A percentile compares a stretch with the other conserved stretches of the same genome.
Conservation (phyloP, 2,113 vertebrate genomes). For the Phylloscopus trochilus region DNA sequence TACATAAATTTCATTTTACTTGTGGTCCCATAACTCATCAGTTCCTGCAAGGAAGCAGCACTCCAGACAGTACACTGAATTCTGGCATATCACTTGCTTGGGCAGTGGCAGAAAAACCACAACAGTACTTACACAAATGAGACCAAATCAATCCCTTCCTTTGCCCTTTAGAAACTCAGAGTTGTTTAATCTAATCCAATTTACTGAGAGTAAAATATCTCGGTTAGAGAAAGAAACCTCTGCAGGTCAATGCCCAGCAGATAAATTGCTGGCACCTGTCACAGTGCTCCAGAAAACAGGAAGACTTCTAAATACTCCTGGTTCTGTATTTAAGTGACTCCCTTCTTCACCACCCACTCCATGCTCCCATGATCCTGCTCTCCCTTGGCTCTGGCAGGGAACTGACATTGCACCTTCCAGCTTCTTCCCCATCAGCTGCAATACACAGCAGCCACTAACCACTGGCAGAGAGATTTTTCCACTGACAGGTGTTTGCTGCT, state of each 20-base stretch:
- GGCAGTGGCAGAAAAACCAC: background rate
- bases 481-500: background rate
- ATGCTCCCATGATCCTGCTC: background rate
- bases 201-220: background rate
- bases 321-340: background rate
- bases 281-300: background rate
- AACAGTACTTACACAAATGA: background rate
- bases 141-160: background rate
- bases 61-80: background rate
- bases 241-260: background rate
- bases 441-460: background rate
- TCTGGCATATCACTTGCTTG: background rate
- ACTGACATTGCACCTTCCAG: background rate
- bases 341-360: background rate
- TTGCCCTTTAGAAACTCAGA: background rate
- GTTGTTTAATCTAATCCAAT: background rate
- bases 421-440: background rate
- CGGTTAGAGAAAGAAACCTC: background rate
- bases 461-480: background rate
- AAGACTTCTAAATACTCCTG: background rate
- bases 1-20: background rate
- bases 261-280: background rate
- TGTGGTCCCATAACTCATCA: background rate
- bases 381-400: background rate
- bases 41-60: background rate